Conservation (phyloP, 2,888 invertebrate species). For the Gerris lacustris region DNA sequence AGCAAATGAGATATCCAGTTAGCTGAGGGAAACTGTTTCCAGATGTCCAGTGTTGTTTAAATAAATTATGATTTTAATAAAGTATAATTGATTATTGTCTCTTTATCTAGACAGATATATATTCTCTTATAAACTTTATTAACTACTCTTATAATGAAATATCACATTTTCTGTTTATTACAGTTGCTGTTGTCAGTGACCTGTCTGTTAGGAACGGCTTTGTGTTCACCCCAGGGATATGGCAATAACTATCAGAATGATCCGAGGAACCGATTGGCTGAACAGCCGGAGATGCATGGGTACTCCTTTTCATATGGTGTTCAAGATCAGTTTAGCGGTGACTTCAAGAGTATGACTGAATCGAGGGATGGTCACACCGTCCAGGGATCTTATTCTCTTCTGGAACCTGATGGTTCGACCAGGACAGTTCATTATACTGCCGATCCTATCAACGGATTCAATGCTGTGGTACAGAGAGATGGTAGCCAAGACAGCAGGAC, state of each 20-base stretch:
- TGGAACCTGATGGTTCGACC: not conserved
- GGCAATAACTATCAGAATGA: not conserved
- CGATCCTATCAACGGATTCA: conserved; percentile 7
- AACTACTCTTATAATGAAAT: no score
- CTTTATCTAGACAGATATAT: no score
- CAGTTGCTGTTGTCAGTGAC: not conserved
- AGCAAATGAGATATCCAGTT: no score
- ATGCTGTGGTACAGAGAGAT: conserved; percentile 4
- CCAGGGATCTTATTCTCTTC: conserved; percentile 2
- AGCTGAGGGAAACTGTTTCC: no score
- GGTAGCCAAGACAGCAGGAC: not conserved
- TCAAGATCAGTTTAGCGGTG: not conserved
- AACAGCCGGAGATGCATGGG: not conserved
- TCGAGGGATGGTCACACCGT: not conserved
- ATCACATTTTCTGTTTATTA: not conserved
- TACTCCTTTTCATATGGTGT: conserved; percentile 7
- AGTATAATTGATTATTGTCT: no score
- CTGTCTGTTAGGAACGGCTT: not conserved
- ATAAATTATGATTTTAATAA: no score
- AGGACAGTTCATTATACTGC: not conserved
- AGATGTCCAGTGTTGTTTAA: no score
- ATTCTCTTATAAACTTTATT: no score
- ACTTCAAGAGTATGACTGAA: conserved; percentile 6
- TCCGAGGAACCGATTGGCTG: not conserved
- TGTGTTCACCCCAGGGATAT: not conserved